Evolutionary conservation across 64 coral and sea anemone species (phyloP).

Genomic region (Porites lutea): DNA sequence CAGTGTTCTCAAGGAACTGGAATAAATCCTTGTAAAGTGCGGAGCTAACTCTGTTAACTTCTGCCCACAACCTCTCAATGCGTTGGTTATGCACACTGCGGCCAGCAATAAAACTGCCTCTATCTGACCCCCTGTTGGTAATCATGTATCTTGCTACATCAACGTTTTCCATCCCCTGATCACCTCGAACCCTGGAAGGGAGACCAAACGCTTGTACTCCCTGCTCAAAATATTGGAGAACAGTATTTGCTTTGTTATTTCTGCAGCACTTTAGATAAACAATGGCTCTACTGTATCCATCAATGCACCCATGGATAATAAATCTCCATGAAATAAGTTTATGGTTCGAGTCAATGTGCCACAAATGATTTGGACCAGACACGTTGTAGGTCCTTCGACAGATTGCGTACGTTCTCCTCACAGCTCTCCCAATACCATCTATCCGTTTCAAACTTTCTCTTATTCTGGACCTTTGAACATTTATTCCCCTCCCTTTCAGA

Average conservation of each 20-base stretch:
- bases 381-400: slow-evolving; percentile 45
- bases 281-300: slow-evolving; percentile 37
- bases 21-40: slow-evolving; percentile 46
- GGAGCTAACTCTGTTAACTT: slow-evolving; percentile 38
- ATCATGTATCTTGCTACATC: slow-evolving; percentile 61
- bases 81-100: slow-evolving; percentile 56
- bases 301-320: slow-evolving; percentile 58
- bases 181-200: slow-evolving; percentile 30
- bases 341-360: slow-evolving; percentile 53
- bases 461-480: slow-evolving; percentile 38
- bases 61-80: slow-evolving; percentile 47
- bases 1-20: slow-evolving; percentile 33
- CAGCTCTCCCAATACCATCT: slow-evolving; percentile 46
- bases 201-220: slow-evolving; percentile 49
- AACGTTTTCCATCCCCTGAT: slow-evolving; percentile 58
- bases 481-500: slow-evolving; percentile 57
- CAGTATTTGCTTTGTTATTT: slow-evolving; percentile 56
- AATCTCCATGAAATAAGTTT: slow-evolving; percentile 41
- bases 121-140: not conserved
- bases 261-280: slow-evolving; percentile 45
- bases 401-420: slow-evolving; percentile 56
- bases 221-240: slow-evolving; percentile 39
- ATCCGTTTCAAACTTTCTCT: slow-evolving; percentile 51
- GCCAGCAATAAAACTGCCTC: slow-evolving; percentile 51
- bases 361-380: slow-evolving; percentile 22